Conservation (phyloP, 2,797 vertebrate species). For the Synanceia verrucosa region DNA sequence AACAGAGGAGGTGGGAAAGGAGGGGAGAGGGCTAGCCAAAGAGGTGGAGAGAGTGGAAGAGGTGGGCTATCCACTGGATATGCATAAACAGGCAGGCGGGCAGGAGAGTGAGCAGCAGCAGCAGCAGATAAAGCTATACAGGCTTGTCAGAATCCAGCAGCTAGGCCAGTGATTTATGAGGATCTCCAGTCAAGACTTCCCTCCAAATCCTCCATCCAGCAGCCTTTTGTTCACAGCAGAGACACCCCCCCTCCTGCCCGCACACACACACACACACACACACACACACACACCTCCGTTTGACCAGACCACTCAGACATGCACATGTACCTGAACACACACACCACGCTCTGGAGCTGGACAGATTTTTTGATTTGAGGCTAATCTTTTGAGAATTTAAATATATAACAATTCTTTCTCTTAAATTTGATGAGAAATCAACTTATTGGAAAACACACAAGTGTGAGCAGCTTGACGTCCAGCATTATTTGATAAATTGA, state of each 20-base stretch:
- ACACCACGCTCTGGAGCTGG: neutral
- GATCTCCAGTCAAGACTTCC: constrained; percentile 73
- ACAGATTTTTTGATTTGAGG: neutral
- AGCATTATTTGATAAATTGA: neutral
- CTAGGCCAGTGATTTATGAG: constrained; percentile 80
- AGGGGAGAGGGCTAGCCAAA: constrained; percentile 38
- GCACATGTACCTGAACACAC: neutral
- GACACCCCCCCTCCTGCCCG: neutral
- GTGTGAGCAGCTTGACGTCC: neutral
- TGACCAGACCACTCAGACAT: constrained; percentile 44
- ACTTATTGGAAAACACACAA: neutral
- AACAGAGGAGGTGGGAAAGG: constrained; percentile 9
- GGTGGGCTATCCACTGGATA: constrained; percentile 71
- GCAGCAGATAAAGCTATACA: constrained; percentile 75
- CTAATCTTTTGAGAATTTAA: neutral
- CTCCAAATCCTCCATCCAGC: constrained; percentile 69
- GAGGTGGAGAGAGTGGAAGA: constrained; percentile 40
- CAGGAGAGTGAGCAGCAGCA: constrained; percentile 56
- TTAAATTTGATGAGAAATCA: neutral
- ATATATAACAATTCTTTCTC: neutral
- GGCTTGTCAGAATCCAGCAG: constrained; percentile 79
- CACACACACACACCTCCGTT: constrained; percentile 17
- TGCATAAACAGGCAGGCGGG: constrained; percentile 77
- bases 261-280: neutral
- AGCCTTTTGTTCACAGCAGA: constrained; percentile 70